Evolutionary conservation across 2,113 vertebrate species (phyloP).

Genomic region (Cyphomyrus discorhynchus): DNA sequence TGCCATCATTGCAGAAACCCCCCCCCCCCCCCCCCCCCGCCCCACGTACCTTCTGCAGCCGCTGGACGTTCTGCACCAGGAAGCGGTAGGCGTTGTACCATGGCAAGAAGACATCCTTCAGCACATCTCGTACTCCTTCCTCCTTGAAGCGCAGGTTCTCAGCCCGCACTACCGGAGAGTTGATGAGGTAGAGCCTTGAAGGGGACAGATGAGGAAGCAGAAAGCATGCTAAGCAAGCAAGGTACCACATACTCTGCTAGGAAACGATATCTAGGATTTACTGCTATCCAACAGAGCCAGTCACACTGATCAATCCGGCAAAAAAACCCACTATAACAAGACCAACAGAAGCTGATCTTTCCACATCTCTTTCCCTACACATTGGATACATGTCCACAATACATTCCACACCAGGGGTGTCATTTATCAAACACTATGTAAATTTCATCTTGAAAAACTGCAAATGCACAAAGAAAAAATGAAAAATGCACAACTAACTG

Average conservation of each 20-base stretch:
- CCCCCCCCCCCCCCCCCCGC: not conserved
- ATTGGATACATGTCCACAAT: not conserved
- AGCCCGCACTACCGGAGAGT: slow-evolving; percentile 92
- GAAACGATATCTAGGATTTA: not conserved
- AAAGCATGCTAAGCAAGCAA: not conserved
- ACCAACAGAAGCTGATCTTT: not conserved
- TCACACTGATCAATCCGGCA: not conserved
- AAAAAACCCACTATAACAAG: not conserved
- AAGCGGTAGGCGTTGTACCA: slow-evolving; percentile 99
- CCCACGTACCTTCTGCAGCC: slow-evolving; percentile 75
- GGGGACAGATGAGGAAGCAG: not conserved
- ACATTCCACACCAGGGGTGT: not conserved
- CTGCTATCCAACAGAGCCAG: not conserved
- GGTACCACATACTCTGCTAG: not conserved
- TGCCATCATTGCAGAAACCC: not conserved
- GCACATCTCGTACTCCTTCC: slow-evolving; percentile 85
- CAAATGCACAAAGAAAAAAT: not conserved
- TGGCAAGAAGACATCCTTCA: slow-evolving; percentile 96
- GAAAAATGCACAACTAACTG: not conserved
- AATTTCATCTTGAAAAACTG: not conserved
- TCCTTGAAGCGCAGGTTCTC: slow-evolving; percentile 97
- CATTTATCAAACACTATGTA: not conserved
- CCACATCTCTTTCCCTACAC: not conserved
- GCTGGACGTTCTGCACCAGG: slow-evolving; percentile 82
- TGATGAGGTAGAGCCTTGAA: slow-evolving; percentile 87